These are phyloP conservation scores for Polypterus bichir DNA, from an alignment of 2,113 vertebrate species.

Conservation along the genomic window DNA sequence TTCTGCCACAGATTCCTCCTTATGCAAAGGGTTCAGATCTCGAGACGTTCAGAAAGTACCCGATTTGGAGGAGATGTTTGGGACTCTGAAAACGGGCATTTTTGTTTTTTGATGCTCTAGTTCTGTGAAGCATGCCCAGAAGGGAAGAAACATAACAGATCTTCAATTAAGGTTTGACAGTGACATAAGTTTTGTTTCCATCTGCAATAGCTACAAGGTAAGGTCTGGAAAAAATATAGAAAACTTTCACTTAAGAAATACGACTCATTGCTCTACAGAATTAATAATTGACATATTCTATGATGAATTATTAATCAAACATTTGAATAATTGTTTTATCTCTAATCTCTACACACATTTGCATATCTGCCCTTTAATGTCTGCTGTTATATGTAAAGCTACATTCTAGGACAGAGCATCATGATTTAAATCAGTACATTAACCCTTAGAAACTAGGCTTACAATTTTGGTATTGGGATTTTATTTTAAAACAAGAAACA, in stretches of 20 bases:
- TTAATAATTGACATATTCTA: conserved; percentile 91
- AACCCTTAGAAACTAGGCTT: conserved; percentile 12
- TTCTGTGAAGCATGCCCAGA: conserved; percentile 14
- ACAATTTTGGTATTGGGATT: too few species aligned
- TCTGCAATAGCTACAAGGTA: conserved; percentile 7
- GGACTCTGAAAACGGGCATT: conserved; percentile 15
- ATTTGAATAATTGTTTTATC: conserved; percentile 93
- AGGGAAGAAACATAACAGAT: conserved; percentile 18
- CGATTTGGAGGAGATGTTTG: conserved; percentile 11
- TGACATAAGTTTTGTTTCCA: conserved; percentile 4
- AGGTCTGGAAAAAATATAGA: conserved; percentile 57
- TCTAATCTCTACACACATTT: conserved; percentile 93
- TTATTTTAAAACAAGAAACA: too few species aligned
- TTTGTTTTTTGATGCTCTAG: conserved; percentile 19
- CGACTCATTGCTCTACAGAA: conserved; percentile 72
- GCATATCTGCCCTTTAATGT: conserved; percentile 79
- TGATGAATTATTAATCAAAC: conserved; percentile 92
- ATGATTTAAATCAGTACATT: conserved; percentile 31
- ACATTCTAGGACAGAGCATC: conserved; percentile 70
- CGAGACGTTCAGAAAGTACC: conserved; percentile 16
- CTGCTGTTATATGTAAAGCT: conserved; percentile 64
- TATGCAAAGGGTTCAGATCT: conserved; percentile 29
- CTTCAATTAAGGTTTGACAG: conserved; percentile 21
- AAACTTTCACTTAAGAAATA: conserved; percentile 52
- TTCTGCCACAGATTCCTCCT: conserved; percentile 9